phyloP scores from a whole-genome alignment of 2,888 invertebrate genomes.

The Vesta saturnalis region DNA sequence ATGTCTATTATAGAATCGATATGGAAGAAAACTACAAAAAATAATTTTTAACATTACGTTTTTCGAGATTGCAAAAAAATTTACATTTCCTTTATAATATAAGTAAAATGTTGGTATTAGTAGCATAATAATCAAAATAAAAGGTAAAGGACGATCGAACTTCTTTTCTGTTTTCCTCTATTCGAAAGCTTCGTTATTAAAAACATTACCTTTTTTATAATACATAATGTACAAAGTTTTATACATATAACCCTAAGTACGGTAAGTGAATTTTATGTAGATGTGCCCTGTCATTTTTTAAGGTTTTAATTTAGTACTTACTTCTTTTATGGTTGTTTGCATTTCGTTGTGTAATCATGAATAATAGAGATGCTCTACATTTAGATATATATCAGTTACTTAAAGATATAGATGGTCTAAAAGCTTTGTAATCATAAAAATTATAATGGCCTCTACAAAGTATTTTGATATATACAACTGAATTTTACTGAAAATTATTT shows the following conservation, averaged over 20 bases:
- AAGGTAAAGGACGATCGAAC: no score
- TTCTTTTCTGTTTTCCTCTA: no score
- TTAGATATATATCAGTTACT: not conserved
- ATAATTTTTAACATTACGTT: no score
- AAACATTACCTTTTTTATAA: constrained; percentile 5
- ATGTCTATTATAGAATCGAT: no score
- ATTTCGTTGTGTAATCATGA: constrained; percentile 28
- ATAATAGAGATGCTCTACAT: constrained; percentile 24
- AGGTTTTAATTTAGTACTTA: constrained; percentile 29
- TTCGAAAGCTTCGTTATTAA: no score
- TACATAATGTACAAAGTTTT: not conserved
- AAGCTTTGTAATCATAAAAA: constrained; percentile 30
- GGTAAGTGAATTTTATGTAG: constrained; percentile 28
- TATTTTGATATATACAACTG: constrained; percentile 29
- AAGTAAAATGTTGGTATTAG: no score
- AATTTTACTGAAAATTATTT: not conserved
- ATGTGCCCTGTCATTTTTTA: constrained; percentile 23
- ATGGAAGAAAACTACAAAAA: no score
- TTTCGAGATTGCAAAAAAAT: no score
- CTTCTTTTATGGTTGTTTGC: constrained; percentile 24
- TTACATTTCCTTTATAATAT: no score
- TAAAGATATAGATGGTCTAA: constrained; percentile 23
- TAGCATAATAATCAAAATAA: no score
- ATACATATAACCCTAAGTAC: constrained; percentile 17
- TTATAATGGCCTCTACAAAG: constrained; percentile 29